Base-by-base conservation (phyloP, 2,113 vertebrate species). In the Vicugna pacos region DNA sequence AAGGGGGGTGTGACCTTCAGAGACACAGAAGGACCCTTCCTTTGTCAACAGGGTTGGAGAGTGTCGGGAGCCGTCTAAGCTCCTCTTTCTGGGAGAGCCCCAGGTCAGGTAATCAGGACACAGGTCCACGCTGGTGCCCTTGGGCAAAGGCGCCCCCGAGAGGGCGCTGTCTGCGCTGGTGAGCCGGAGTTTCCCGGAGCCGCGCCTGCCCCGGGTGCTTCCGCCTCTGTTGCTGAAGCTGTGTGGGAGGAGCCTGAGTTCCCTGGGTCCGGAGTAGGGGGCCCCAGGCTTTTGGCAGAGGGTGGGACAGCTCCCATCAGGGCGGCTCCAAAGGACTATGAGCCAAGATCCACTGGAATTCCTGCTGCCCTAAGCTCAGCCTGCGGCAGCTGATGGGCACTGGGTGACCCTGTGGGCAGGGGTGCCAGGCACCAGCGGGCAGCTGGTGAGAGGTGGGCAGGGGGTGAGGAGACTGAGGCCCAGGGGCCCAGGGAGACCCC, bases 371-470 rank as follows among this genome's bases (percentile, higher is more conserved):
- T 67, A 38, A 72, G 42, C 22, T 13, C 9, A 79, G 17, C 35
- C 52, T 1, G 0, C 0, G 9, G 58, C 0, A 0, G 13, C 12
- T n/a, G 32, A 4, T 10, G 8, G 15, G 48, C 15, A 14, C 67
- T 12, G 26, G n/a, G 32, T 26, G 54, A 15, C 6, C 14, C 14
- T 38, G 14, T 28, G 54, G 46, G 20, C 48, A 54, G 38, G 3
- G 8, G 28, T 42, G 76, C 69, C 9, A 16, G 10, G 32, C 13
- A 30, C 5, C 1, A 17, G 38, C 17, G 14, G 30, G 28, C 6
- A 8, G 8, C 54, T 30, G 50, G 65, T 42, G 13, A 64, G 20
- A n/a, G 32, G 3, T 38, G n/a, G 72, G 8, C 22, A 69, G 14
- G 17, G 60, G 38, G 17, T 26, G 30, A 26, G 50, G 75, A 24